Conservation (phyloP, 2,113 vertebrate genomes). For the Montifringilla adamsi region DNA sequence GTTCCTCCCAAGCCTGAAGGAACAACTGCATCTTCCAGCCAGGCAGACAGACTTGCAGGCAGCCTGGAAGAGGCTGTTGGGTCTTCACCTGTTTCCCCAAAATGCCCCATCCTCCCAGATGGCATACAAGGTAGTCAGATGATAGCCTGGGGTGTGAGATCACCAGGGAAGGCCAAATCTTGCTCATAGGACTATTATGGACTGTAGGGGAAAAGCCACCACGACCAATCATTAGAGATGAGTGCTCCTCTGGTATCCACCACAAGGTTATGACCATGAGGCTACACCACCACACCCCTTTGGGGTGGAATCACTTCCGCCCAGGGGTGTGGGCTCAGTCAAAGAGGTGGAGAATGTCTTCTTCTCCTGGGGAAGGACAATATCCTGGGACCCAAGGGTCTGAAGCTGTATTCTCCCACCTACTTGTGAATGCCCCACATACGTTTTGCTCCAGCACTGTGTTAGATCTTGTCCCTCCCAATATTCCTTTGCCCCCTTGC, state of each 20-base stretch:
- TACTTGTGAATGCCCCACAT: neutral
- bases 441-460: accelerated
- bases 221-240: accelerated
- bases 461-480: neutral
- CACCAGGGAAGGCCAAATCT: neutral
- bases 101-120: neutral
- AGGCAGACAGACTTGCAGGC: neutral
- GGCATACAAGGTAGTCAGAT: neutral
- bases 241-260: neutral
- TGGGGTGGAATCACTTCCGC: neutral
- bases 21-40: neutral
- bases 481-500: neutral
- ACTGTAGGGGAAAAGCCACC: neutral
- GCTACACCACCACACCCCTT: neutral
- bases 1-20: neutral
- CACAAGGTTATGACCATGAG: neutral
- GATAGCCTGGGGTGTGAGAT: neutral
- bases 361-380: neutral
- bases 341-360: neutral
- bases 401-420: neutral
- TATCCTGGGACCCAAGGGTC: neutral
- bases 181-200: neutral
- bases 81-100: neutral
- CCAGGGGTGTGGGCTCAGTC: neutral
- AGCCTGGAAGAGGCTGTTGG: neutral